phyloP scores from a whole-genome alignment of 1,140 invertebrate genomes.

The Helicoverpa zea region DNA sequence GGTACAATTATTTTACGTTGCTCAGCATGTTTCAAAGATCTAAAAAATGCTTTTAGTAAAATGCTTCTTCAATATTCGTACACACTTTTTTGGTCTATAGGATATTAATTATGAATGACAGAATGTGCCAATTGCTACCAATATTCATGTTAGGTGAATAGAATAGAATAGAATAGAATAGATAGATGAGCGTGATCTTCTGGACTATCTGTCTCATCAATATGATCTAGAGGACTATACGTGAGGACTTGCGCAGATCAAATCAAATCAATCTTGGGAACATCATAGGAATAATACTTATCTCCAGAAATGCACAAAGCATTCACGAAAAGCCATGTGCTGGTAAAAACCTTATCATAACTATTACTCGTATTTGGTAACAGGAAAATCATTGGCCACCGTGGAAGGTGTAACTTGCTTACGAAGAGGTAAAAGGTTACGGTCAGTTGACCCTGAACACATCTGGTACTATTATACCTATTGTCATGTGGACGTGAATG shows the following conservation, averaged over 20 bases:
- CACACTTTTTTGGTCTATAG: too few species aligned
- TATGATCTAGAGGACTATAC: neutral
- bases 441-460: constrained; percentile 4
- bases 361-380: neutral
- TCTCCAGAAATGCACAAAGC: neutral
- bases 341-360: neutral
- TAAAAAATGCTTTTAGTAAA: neutral
- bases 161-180: too few species aligned
- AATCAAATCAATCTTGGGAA: too few species aligned
- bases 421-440: constrained; percentile 4
- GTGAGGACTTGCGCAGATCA: constrained; percentile 20
- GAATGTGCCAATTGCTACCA: too few species aligned
- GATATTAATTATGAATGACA: too few species aligned
- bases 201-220: neutral
- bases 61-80: too few species aligned
- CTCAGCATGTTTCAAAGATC: too few species aligned
- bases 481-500: neutral
- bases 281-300: neutral
- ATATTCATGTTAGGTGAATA: too few species aligned
- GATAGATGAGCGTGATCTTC: neutral
- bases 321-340: neutral
- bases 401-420: constrained; percentile 5
- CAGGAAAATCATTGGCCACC: constrained; percentile 3
- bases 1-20: too few species aligned
- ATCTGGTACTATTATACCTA: neutral